phyloP scores from a whole-genome alignment of 92 coral and sea anemone species.

The Paramuricea clavata region DNA sequence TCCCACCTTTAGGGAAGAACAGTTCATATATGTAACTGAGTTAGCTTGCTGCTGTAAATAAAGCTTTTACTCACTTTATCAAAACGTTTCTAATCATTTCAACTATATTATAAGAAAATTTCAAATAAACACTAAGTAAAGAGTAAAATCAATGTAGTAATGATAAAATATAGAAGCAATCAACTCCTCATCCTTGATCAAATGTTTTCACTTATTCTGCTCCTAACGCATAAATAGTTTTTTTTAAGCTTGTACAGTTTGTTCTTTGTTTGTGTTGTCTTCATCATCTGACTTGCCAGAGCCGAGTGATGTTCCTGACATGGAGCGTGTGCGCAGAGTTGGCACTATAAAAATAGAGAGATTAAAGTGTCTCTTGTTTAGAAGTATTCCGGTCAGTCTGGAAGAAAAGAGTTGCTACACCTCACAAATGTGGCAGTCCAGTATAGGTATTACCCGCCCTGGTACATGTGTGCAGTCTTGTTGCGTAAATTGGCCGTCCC shows the following conservation, averaged over 20 bases:
- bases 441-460: too few relatives aligned
- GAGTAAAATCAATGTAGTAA: neutral
- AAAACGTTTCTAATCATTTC: too few relatives aligned
- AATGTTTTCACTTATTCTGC: neutral
- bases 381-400: too few relatives aligned
- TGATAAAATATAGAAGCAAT: neutral
- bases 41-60: too few relatives aligned
- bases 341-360: conserved; percentile 80
- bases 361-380: neutral
- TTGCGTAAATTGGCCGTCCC: too few relatives aligned
- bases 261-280: conserved; percentile 14
- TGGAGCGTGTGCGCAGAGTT: conserved; percentile 97
- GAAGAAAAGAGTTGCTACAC: too few relatives aligned
- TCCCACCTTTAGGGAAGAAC: too few relatives aligned
- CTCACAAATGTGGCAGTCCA: too few relatives aligned
- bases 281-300: conserved; percentile 66
- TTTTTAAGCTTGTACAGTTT: conserved; percentile 30
- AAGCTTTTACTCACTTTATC: too few relatives aligned
- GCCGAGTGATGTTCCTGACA: conserved; percentile 91
- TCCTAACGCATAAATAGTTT: neutral
- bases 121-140: conserved; percentile 1
- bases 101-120: neutral
- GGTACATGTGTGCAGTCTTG: too few relatives aligned
- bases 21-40: too few relatives aligned
- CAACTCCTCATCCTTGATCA: neutral